phyloP scores from a whole-genome alignment of 2,113 vertebrate genomes.

The Puntigrus tetrazona region DNA sequence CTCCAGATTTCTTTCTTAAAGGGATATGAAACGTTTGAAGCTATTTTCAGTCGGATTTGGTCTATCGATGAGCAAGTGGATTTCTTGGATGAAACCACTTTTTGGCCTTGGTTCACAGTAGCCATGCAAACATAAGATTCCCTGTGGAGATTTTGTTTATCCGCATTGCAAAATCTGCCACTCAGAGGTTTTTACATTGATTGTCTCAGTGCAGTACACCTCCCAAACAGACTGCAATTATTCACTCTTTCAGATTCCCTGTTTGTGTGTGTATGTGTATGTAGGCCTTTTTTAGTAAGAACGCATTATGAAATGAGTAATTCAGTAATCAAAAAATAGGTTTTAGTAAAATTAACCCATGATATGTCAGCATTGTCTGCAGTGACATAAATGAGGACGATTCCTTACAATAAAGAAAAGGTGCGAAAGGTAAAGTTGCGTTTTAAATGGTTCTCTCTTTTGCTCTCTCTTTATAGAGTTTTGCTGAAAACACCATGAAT shows the following conservation, averaged over 20 bases:
- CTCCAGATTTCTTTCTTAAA: slow-evolving; percentile 16
- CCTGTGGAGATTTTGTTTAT: slow-evolving; percentile 30
- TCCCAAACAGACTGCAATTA: slow-evolving; percentile 8
- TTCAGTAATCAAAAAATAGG: too few species aligned
- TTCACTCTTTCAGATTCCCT: background rate
- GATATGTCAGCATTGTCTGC: background rate
- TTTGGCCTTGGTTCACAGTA: slow-evolving; percentile 13
- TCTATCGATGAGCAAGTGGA: too few species aligned
- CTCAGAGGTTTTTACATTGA: slow-evolving; percentile 13
- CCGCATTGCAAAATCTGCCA: slow-evolving; percentile 28
- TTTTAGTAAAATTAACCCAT: slow-evolving; percentile 29
- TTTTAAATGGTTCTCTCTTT: slow-evolving; percentile 61
- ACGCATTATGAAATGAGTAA: background rate
- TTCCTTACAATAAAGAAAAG: background rate
- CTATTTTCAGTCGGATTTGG: background rate
- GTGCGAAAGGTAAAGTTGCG: background rate
- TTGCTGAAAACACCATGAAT: slow-evolving; percentile 99
- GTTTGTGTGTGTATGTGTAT: background rate
- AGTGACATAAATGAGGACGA: background rate
- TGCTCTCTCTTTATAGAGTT: slow-evolving; percentile 84
- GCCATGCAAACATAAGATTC: slow-evolving; percentile 15
- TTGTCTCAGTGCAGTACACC: slow-evolving; percentile 22
- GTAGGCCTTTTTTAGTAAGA: background rate
- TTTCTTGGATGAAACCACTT: background rate
- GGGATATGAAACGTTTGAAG: background rate